phyloP scores from a whole-genome alignment of 2,113 vertebrate genomes.

The Sinosuthora webbiana region DNA sequence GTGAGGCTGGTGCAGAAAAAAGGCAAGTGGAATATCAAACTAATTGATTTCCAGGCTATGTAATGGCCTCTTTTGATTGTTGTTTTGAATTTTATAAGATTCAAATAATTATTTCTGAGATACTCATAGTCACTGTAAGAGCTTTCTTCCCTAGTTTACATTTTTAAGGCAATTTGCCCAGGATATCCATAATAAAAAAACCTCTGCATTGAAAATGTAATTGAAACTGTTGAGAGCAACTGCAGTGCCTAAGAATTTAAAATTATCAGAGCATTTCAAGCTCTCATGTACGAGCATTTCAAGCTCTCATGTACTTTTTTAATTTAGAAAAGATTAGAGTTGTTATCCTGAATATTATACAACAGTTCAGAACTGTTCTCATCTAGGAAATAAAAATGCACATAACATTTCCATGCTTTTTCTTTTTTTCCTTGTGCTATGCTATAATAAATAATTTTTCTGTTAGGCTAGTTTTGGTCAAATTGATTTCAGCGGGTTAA shows the following conservation, averaged over 20 bases:
- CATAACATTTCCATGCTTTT: background rate
- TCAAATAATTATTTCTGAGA: background rate
- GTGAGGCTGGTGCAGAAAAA: background rate
- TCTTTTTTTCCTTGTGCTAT: background rate
- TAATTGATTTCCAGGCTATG: background rate
- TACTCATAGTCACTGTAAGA: background rate
- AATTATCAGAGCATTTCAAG: constrained; percentile 17
- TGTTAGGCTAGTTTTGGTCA: background rate
- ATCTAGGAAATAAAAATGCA: background rate
- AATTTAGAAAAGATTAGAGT: constrained; percentile 9
- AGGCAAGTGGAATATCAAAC: background rate
- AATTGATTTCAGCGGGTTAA: background rate
- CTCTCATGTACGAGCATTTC: background rate
- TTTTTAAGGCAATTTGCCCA: background rate
- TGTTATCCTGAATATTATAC: background rate
- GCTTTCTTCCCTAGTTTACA: background rate
- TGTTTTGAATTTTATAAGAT: background rate
- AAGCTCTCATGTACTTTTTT: background rate
- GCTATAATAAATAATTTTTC: background rate
- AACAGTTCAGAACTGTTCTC: background rate
- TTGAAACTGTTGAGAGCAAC: background rate
- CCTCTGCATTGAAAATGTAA: background rate
- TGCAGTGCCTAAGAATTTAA: background rate
- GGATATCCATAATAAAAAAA: background rate
- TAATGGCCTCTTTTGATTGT: background rate